Evolutionary conservation across 2,797 vertebrate genomes (phyloP), one percentile per base, ranked within the genome.

Genomic region (Enteromius thamalakanensis): DNA sequence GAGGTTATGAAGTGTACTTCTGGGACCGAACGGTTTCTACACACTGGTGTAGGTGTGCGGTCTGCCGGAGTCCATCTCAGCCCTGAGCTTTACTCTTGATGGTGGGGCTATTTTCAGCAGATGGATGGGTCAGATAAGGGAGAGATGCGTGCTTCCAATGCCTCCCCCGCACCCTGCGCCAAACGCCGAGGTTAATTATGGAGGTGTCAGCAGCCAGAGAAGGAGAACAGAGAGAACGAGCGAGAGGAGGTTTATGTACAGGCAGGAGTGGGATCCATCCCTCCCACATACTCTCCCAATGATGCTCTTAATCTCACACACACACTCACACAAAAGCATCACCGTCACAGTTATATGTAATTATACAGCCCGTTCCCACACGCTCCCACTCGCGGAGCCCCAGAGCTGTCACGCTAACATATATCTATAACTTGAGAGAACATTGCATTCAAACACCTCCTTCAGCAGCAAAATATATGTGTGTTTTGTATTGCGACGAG

Each of bases 71-170:
- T 78, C 67, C 79, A 75, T 69, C 65, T 51, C 47, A 53, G 37
- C 37, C 26, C 80, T 55, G 64, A 71, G 45, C 68, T 79, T 47
- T 60, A 72, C 78, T 87, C 81, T 79, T 71, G 45, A 71, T 86
- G 84, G 76, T 1, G 53, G 71, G 75, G 76, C 89, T 93, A 90
- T 94, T 93, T 91, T 88, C 21, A 91, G 91, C 89, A 26, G 86
- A 88, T 89, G 83, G 82, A 92, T 91, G 93, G 93, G 93, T 94
- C 92, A 93, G 90, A 93, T 91, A 86, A 87, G 87, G 90, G 91
- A 91, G 92, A 91, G 86, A 91, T 87, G 91, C 84, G 34, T 86
- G 70, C 90, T 87, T 91, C 89, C 89, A 89, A 87, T 79, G 87
- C 93, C 88, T 88, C 92, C 92, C 88, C 86, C 91, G 74, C 86